phyloP scores from a whole-genome alignment of 1,140 invertebrate species.

The Lepidurus arcticus region DNA sequence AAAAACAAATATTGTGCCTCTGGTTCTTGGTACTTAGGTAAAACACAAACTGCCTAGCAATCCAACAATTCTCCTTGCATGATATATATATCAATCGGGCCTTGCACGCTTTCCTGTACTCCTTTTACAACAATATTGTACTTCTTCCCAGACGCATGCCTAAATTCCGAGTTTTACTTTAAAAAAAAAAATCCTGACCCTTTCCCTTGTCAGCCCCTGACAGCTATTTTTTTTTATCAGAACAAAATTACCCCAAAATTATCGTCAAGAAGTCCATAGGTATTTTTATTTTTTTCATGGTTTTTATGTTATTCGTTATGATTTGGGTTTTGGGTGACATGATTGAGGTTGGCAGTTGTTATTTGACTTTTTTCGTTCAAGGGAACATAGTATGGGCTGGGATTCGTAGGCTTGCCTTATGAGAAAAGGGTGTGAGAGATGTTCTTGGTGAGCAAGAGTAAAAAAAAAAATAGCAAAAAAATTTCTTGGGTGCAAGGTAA shows the following conservation, averaged over 20 bases:
- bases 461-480: neutral
- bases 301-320: slow-evolving; percentile 16
- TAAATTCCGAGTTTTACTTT: slow-evolving; percentile 5
- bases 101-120: slow-evolving; percentile 21
- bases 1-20: slow-evolving; percentile 19
- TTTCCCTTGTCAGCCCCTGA: neutral
- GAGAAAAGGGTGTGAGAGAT: slow-evolving; percentile 5
- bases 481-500: neutral
- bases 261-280: neutral
- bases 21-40: slow-evolving; percentile 21
- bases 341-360: neutral
- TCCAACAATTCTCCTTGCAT: slow-evolving; percentile 3
- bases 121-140: slow-evolving; percentile 16
- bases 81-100: slow-evolving; percentile 17
- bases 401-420: slow-evolving; percentile 21
- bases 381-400: slow-evolving; percentile 1
- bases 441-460: slow-evolving; percentile 5
- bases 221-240: neutral
- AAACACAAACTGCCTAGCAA: slow-evolving; percentile 21
- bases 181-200: neutral
- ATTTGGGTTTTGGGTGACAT: slow-evolving; percentile 21
- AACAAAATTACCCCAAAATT: neutral
- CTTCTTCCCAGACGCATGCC: neutral
- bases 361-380: slow-evolving; percentile 12
- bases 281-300: neutral